phyloP scores from a whole-genome alignment of 64 coral and sea anemone genomes.

The Platygyra sinensis region DNA sequence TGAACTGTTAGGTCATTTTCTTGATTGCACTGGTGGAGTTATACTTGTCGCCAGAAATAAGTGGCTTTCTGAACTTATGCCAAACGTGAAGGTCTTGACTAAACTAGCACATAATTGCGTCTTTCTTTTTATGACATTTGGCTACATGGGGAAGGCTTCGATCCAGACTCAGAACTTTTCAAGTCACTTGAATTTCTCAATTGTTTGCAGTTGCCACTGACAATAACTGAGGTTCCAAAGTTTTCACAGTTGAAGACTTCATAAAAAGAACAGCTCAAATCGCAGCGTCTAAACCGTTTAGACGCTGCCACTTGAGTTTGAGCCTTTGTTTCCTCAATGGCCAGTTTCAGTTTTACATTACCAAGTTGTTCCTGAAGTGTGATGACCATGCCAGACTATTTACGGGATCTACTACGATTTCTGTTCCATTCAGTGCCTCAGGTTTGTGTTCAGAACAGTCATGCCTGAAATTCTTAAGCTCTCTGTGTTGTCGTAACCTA shows the following conservation, averaged over 20 bases:
- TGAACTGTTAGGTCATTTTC: too few species aligned
- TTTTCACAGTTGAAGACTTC: not conserved
- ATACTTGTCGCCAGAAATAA: too few species aligned
- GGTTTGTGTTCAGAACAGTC: too few species aligned
- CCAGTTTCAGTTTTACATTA: not conserved
- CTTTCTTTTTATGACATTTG: not conserved
- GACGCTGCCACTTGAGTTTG: not conserved
- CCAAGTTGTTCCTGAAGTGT: not conserved
- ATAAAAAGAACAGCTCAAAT: too few species aligned
- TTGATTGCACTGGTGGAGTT: too few species aligned
- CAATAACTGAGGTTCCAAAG: not conserved
- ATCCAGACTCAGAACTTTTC: not conserved
- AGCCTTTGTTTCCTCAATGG: not conserved
- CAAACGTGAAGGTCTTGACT: too few species aligned
- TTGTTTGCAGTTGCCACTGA: not conserved
- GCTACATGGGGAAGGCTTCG: too few species aligned
- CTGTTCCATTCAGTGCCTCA: too few species aligned
- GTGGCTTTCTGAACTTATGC: too few species aligned
- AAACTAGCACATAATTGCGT: not conserved
- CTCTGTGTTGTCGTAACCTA: not conserved
- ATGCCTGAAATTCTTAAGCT: not conserved
- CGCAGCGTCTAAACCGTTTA: too few species aligned
- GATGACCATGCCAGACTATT: not conserved
- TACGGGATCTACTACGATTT: not conserved
- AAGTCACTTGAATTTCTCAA: not conserved